Base-by-base conservation (phyloP, 1,140 invertebrate species). In the Glossosoma conforme region DNA sequence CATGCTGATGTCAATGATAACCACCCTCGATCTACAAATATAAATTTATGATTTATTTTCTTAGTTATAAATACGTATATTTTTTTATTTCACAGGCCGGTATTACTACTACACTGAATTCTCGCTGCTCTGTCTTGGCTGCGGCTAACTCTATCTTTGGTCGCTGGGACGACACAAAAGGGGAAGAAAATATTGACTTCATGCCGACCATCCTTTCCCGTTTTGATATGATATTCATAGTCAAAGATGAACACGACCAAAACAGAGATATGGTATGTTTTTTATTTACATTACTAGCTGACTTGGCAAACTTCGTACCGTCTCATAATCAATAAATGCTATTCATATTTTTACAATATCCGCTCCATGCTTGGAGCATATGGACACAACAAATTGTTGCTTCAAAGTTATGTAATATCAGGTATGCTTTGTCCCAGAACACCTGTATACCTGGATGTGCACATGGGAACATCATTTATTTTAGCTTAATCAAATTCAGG, bases 171-270 rank as follows among this genome's bases (percentile, higher is more conserved):
- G 97, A 99, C 55, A 89, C 87, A 0, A 97, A 97, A 67, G 96
- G 93, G 4, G 92, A 96, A 60, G 93, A 98, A 58, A 99, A 99
- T 66, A 99, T 99, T 58, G 94, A 99, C 69, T 99, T 99, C 65
- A 97, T 99, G 93, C 97, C 97, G 0, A 99, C 97, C 0, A 99
- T 99, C 71, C 77, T 99, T n/a, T 99, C 97, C 0, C 83, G 97
- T 70, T 99, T 99, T 67, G 97, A 99, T 69, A 98, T 97, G 91
- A 99, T 99, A 59, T 99, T 98, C 66, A 95, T 99, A 62, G 90
- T 99, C 0, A 99, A 99, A 72, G 97, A 99, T 76, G 89, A 94
- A 60, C 94, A 98, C 64, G 84, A 97, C 66, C 82, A 93, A 69
- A 66, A 74, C 1, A 79, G 89, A 58, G 97, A 99, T 76, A 89